Percentiles rank a stretch among this genome's conserved stretches.
Evolutionary conservation across 2,888 invertebrate species (phyloP).

Genomic region (Cylloceria caligata): DNA sequence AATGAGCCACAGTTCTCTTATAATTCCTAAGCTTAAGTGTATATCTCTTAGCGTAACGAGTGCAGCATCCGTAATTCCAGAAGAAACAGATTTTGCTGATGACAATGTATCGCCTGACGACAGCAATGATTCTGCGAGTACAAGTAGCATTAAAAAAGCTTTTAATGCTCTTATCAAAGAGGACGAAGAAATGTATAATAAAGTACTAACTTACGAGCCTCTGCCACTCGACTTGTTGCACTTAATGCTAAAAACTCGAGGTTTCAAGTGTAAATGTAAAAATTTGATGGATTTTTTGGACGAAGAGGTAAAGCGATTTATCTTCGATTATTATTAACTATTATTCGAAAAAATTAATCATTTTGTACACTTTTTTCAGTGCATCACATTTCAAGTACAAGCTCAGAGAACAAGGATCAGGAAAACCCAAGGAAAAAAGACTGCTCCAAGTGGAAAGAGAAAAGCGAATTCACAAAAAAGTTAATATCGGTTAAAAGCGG

Average conservation of each 20-base stretch:
- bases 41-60: constrained; percentile 51
- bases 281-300: constrained; percentile 85
- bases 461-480: constrained; percentile 10
- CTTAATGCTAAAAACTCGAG: constrained; percentile 82
- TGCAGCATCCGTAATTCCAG: constrained; percentile 62
- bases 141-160: constrained; percentile 69
- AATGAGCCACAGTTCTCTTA: background rate
- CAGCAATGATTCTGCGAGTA: constrained; percentile 55
- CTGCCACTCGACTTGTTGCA: constrained; percentile 85
- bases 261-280: constrained; percentile 84
- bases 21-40: background rate
- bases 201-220: constrained; percentile 85
- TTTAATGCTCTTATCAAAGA: constrained; percentile 77
- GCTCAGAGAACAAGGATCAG: constrained; percentile 32
- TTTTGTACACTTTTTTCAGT: constrained; percentile 68
- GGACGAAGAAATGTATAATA: constrained; percentile 83
- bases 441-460: constrained; percentile 25
- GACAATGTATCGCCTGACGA: constrained; percentile 48
- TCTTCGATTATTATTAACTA: background rate
- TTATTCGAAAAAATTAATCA: background rate
- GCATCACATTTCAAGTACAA: constrained; percentile 74
- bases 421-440: constrained; percentile 35
- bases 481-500: background rate
- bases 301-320: constrained; percentile 82
- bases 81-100: constrained; percentile 74